Percentiles rank a stretch among this genome's conserved stretches.
Evolutionary conservation across 2,888 invertebrate genomes (phyloP).

Genomic region (Noctua pronuba): DNA sequence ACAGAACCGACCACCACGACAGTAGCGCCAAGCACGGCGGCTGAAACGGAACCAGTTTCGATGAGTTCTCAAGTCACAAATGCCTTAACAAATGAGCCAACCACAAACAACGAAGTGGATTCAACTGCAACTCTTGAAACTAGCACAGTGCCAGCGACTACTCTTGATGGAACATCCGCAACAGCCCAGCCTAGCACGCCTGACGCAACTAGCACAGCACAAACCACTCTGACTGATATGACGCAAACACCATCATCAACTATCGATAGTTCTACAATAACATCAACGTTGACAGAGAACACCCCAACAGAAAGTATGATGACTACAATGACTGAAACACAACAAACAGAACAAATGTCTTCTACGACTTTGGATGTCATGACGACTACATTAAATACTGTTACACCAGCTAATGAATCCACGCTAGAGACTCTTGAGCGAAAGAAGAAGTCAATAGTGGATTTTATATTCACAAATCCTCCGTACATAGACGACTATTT

Average conservation of each 20-base stretch:
- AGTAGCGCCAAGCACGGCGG: constrained; percentile 46
- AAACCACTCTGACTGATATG: constrained; percentile 17
- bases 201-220: constrained; percentile 39
- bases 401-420: constrained; percentile 69
- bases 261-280: constrained; percentile 48
- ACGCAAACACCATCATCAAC: constrained; percentile 46
- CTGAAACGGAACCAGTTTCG: constrained; percentile 65
- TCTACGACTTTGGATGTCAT: constrained; percentile 53
- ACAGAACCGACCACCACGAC: constrained; percentile 47
- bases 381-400: constrained; percentile 61
- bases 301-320: constrained; percentile 45
- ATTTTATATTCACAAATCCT: constrained; percentile 84
- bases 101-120: constrained; percentile 74
- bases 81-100: constrained; percentile 70
- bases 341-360: constrained; percentile 57
- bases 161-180: constrained; percentile 38
- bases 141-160: constrained; percentile 55
- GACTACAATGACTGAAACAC: constrained; percentile 51
- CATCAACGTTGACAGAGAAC: constrained; percentile 41
- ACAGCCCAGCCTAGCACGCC: constrained; percentile 37
- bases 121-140: constrained; percentile 64
- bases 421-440: constrained; percentile 81
- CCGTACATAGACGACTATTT: constrained; percentile 83
- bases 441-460: constrained; percentile 84
- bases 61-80: constrained; percentile 68